Base-by-base conservation (phyloP, 2,113 vertebrate genomes). In the Delphinus delphis region DNA sequence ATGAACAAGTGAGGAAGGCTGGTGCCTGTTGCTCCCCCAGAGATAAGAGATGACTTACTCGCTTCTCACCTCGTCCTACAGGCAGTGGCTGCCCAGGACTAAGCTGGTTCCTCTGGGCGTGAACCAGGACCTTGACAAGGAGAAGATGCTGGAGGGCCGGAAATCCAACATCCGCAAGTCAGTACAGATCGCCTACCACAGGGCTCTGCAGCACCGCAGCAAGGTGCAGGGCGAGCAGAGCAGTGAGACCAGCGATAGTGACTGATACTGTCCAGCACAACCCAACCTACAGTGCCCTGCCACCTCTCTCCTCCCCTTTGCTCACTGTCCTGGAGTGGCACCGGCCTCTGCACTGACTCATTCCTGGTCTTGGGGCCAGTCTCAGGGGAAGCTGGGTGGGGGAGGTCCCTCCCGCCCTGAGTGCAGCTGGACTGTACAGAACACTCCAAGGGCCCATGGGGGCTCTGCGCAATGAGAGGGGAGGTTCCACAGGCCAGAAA, bases 91-190 rank as follows among this genome's bases (percentile, higher is more conserved):
- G 87, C 99, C 99, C 4, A 99, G 99, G 96, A 99, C 99, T 10
- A 99, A 99, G 98, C 98, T 99, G 92, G 99, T 99, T 96, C 99
- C 99, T 41, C 99, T 99, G 97, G 99, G 99, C 0, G 99, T 99
- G 94, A 99, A 99, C 99, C 99, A 99, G 98, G 99, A 99, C 98
- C 98, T 99, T 96, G 99, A 99, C 98, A 99, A 99, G 97, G 99
- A 99, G 98, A 99, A 99, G 98, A 99, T 99, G 99, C 99, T 99
- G 98, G 99, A 99, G 95, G 99, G 99, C 68, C 98, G 99, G 90
- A 99, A 99, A 95, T 99, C 99, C 73, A 99, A 99, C 98, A 99
- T 99, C 98, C 99, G 99, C 83, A 99, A 99, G 97, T 99, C 99
- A 0, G 99, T 99, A 95, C 99, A 99, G 98, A 99, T 99, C 12